A percentile compares a stretch with the other conserved stretches of the same genome.
These are phyloP conservation scores for Pithys albifrons DNA, from an alignment of 2,113 vertebrate genomes.

Conservation along the genomic window DNA sequence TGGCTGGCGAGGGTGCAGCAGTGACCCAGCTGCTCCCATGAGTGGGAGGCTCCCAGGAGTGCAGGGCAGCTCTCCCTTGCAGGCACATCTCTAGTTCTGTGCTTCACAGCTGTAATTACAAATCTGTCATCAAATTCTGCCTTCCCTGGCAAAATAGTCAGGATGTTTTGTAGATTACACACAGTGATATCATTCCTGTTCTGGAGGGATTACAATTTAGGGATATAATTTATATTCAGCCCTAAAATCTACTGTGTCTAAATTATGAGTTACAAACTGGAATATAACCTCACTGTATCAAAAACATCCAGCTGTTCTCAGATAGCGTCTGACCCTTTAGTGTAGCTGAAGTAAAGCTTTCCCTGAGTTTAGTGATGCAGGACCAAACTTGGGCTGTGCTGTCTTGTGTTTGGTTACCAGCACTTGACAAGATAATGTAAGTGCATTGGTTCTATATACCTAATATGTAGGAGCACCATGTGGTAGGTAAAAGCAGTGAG, in stretches of 20 bases:
- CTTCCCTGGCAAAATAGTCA: neutral
- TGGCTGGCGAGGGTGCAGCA: neutral
- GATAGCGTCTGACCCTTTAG: neutral
- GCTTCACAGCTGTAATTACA: neutral
- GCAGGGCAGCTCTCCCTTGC: neutral
- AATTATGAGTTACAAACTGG: neutral
- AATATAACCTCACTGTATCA: neutral
- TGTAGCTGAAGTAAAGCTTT: neutral
- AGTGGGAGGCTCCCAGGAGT: neutral
- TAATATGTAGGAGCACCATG: neutral
- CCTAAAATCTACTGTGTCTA: neutral
- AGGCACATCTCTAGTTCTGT: neutral
- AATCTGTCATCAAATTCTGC: neutral
- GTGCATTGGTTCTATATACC: neutral
- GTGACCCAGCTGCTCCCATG: neutral
- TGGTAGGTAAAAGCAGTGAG: neutral
- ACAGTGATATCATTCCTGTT: neutral
- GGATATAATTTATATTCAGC: neutral
- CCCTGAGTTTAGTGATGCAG: neutral
- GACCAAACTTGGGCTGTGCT: neutral
- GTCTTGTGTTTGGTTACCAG: neutral
- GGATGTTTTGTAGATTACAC: neutral
- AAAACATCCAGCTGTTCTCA: neutral
- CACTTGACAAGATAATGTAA: neutral
- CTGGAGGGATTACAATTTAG: neutral